phyloP scores from a whole-genome alignment of 1,140 invertebrate genomes.

The Hormaphis cornu region DNA sequence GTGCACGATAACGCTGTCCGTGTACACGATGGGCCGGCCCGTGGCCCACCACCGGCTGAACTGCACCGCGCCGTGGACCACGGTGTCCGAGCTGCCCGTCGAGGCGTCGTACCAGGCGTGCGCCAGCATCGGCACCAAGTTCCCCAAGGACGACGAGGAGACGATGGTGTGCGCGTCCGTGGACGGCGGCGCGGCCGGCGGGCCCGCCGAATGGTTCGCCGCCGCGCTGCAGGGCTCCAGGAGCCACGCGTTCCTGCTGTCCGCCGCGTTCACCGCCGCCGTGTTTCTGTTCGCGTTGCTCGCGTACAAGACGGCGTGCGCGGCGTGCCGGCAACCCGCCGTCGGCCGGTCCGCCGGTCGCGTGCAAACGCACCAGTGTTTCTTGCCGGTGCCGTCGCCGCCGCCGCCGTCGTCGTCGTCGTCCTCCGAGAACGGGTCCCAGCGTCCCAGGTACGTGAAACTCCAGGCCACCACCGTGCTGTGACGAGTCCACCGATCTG shows the following conservation, averaged over 20 bases:
- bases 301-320: conserved; percentile 39
- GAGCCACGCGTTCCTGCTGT: conserved; percentile 36
- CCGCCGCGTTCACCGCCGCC: conserved; percentile 41
- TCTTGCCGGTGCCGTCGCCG: conserved; percentile 44
- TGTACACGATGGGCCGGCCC: conserved; percentile 35
- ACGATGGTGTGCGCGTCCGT: conserved; percentile 41
- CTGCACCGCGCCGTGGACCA: conserved; percentile 36
- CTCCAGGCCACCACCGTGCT: conserved; percentile 48
- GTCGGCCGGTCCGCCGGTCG: conserved; percentile 34
- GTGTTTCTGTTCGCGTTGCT: conserved; percentile 38
- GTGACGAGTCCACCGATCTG: no score
- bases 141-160: conserved; percentile 35
- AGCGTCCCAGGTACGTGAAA: conserved; percentile 48
- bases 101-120: conserved; percentile 39
- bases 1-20: conserved; percentile 38
- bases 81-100: conserved; percentile 35
- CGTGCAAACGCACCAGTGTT: conserved; percentile 42
- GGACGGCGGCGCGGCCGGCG: conserved; percentile 37
- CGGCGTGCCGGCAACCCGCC: conserved; percentile 38
- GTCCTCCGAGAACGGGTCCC: conserved; percentile 42
- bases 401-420: no score
- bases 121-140: conserved; percentile 34
- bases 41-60: conserved; percentile 38
- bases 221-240: background rate
- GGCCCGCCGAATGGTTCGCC: conserved; percentile 1